Evolutionary conservation across 1,140 invertebrate species (phyloP).

Genomic region (Gerris buenoi): DNA sequence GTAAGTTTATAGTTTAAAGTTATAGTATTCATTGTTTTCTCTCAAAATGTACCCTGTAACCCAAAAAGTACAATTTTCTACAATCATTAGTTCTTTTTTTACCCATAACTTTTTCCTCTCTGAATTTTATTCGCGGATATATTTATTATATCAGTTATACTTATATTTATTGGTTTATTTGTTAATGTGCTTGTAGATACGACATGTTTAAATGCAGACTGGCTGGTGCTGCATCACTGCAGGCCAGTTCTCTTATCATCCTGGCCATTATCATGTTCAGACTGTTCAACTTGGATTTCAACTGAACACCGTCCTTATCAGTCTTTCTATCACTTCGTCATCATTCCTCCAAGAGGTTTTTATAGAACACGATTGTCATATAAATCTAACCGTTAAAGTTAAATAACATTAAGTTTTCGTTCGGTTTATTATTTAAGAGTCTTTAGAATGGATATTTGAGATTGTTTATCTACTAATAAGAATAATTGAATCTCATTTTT

Average conservation of each 20-base stretch:
- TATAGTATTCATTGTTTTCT: neutral
- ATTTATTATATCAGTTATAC: neutral
- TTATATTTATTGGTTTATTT: neutral
- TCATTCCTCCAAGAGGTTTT: no score
- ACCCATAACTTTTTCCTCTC: neutral
- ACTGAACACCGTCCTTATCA: no score
- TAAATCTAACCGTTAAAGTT: no score
- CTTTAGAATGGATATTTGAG: no score
- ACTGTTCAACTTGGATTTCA: neutral
- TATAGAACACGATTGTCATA: no score
- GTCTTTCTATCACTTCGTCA: no score
- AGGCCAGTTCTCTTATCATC: slow-evolving; percentile 34
- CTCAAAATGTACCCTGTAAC: neutral
- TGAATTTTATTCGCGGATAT: neutral
- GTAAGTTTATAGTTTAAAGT: neutral
- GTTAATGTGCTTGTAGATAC: slow-evolving; percentile 35
- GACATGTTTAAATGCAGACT: slow-evolving; percentile 84
- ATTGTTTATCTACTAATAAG: no score
- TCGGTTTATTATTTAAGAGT: no score
- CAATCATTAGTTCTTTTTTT: neutral
- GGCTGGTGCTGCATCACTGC: slow-evolving; percentile 53
- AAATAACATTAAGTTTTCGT: no score
- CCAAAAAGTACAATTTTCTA: neutral
- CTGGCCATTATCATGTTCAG: slow-evolving; percentile 5
- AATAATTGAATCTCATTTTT: no score